phyloP scores from a whole-genome alignment of 1,140 invertebrate genomes.

The Polyergus mexicanus region DNA sequence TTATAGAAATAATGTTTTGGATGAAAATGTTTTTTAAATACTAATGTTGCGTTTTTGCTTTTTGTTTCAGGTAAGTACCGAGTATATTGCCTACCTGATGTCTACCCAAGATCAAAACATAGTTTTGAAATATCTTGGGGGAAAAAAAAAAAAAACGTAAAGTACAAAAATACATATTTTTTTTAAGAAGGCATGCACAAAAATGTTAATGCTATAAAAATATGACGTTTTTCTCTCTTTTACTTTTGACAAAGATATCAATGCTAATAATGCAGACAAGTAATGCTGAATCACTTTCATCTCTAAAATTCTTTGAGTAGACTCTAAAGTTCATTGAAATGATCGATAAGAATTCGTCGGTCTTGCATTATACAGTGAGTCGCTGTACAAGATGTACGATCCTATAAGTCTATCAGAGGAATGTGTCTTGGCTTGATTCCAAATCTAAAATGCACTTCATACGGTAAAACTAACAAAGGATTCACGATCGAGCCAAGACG shows the following conservation, averaged over 20 bases:
- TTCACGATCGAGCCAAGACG: constrained; percentile 38
- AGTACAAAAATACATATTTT: constrained; percentile 14
- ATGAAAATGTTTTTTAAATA: neutral
- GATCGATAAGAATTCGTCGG: constrained; percentile 48
- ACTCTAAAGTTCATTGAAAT: constrained; percentile 52
- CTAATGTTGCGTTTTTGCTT: constrained; percentile 11
- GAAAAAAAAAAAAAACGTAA: constrained; percentile 1
- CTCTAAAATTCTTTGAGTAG: constrained; percentile 2
- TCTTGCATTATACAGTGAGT: constrained; percentile 22
- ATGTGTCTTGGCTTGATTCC: constrained; percentile 52
- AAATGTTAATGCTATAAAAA: constrained; percentile 16
- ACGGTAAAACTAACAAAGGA: constrained; percentile 48
- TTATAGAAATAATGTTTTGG: constrained; percentile 7
- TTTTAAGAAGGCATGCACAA: neutral
- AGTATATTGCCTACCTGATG: neutral
- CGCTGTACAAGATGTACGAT: constrained; percentile 17
- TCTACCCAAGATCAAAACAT: constrained; percentile 12
- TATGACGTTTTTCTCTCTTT: neutral
- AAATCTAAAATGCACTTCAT: constrained; percentile 44
- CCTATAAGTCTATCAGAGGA: constrained; percentile 40
- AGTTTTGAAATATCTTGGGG: neutral
- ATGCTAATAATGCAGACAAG: neutral
- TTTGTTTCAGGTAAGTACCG: constrained; percentile 63
- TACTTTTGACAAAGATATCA: neutral
- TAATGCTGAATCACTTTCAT: neutral